Conservation (phyloP, 2,888 invertebrate genomes). For the Drosophila prolongata region DNA sequence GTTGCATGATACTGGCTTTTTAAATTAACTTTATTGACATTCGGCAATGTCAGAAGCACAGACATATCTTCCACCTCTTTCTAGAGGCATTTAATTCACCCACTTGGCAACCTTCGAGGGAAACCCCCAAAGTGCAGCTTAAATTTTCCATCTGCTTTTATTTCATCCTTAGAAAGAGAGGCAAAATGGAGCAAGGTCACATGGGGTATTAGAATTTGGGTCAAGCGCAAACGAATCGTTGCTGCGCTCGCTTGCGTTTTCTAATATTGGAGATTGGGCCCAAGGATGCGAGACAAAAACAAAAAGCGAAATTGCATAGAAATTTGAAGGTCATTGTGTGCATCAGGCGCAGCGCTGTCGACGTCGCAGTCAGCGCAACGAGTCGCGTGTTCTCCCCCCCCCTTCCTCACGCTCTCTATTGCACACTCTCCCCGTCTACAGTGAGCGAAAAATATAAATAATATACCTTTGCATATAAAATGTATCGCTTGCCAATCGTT, state of each 20-base stretch:
- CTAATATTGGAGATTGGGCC: constrained; percentile 82
- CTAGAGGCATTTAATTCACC: not conserved
- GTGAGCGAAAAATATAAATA: not conserved
- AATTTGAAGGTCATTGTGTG: constrained; percentile 64
- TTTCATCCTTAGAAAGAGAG: constrained; percentile 28
- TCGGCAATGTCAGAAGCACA: constrained; percentile 72
- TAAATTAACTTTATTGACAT: constrained; percentile 62
- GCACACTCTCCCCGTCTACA: constrained; percentile 22
- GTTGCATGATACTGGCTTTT: constrained; percentile 2
- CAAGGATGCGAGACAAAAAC: constrained; percentile 75
- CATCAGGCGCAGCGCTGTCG: constrained; percentile 46
- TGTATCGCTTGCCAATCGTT: too few species aligned
- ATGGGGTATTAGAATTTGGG: constrained; percentile 75
- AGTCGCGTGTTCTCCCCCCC: constrained; percentile 12
- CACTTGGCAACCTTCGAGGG: constrained; percentile 54
- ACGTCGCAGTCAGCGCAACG: constrained; percentile 19
- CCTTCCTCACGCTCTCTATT: constrained; percentile 20
- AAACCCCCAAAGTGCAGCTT: constrained; percentile 67
- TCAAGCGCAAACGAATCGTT: constrained; percentile 72
- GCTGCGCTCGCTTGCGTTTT: constrained; percentile 56
- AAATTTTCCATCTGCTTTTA: constrained; percentile 8
- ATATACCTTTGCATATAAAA: too few species aligned
- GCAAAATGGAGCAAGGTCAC: constrained; percentile 68
- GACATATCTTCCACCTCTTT: constrained; percentile 13
- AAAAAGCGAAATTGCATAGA: constrained; percentile 64